Conservation (phyloP, 2,888 invertebrate genomes). For the Sinotaia quadrata region DNA sequence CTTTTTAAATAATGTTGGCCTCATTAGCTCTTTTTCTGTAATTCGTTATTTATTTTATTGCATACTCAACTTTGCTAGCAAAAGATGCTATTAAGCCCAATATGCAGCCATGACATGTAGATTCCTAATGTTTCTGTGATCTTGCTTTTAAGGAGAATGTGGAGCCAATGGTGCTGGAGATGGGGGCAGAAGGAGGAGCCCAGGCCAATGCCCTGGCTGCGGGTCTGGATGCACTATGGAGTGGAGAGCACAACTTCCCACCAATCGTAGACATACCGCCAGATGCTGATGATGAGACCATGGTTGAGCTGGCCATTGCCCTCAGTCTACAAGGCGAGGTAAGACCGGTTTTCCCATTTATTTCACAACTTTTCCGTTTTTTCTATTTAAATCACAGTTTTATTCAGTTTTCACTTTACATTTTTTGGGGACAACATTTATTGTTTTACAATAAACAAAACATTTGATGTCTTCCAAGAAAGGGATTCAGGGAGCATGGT, state of each 20-base stretch:
- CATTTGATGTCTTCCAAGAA: too few species aligned
- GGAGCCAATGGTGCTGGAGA: constrained; percentile 62
- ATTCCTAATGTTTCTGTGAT: too few species aligned
- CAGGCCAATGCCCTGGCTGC: constrained; percentile 52
- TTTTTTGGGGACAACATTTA: neutral
- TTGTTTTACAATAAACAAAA: too few species aligned
- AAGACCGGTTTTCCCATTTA: too few species aligned
- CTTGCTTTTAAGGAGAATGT: constrained; percentile 10
- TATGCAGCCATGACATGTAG: too few species aligned
- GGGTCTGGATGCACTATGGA: constrained; percentile 73
- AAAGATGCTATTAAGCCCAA: too few species aligned
- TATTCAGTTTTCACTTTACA: neutral
- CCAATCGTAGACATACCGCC: constrained; percentile 89
- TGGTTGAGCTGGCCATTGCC: constrained; percentile 96
- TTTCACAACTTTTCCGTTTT: neutral
- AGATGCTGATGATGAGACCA: constrained; percentile 97
- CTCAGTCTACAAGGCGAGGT: constrained; percentile 84
- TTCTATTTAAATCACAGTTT: neutral
- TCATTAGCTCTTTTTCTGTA: too few species aligned
- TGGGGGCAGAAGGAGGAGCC: constrained; percentile 43
- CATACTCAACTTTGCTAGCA: too few species aligned
- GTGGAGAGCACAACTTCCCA: constrained; percentile 76
- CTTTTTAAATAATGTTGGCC: too few species aligned
- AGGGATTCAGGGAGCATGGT: too few species aligned
- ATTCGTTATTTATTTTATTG: too few species aligned